Conservation (phyloP, 2,113 vertebrate species). For the Dasypus novemcinctus region DNA sequence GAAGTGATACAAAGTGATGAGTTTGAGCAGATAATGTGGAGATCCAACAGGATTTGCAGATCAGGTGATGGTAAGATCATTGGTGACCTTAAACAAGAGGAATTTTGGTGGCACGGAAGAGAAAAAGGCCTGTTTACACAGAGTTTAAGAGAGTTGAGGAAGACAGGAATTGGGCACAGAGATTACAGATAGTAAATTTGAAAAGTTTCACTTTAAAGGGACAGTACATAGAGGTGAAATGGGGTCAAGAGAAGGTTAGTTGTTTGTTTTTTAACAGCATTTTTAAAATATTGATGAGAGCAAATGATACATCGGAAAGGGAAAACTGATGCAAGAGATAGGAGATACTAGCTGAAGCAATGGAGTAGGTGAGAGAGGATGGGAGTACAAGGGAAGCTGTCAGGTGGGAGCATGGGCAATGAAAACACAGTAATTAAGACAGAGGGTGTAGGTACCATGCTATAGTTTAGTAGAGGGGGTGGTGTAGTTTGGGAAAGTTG, state of each 20-base stretch:
- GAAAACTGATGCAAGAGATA: not conserved
- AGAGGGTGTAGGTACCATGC: not conserved
- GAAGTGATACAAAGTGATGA: not conserved
- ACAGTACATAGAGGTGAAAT: not conserved
- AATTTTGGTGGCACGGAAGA: not conserved
- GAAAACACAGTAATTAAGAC: not conserved
- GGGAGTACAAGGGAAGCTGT: not conserved
- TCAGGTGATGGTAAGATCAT: not conserved
- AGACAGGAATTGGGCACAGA: not conserved
- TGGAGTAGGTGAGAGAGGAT: not conserved
- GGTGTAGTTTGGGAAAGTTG: not conserved
- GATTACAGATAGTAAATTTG: not conserved
- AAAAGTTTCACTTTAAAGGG: not conserved
- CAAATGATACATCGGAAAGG: not conserved
- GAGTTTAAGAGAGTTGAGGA: not conserved
- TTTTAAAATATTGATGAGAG: not conserved
- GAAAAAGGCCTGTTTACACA: not conserved
- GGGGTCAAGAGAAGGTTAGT: not conserved
- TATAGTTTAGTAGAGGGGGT: fast-evolving
- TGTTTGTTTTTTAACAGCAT: not conserved
- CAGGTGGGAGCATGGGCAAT: not conserved
- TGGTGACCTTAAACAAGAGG: not conserved
- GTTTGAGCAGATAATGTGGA: not conserved
- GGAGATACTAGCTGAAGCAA: not conserved
- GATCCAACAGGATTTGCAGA: not conserved